Evolutionary conservation across 2,113 vertebrate genomes (phyloP).

Genomic region (Notothenia rossii): DNA sequence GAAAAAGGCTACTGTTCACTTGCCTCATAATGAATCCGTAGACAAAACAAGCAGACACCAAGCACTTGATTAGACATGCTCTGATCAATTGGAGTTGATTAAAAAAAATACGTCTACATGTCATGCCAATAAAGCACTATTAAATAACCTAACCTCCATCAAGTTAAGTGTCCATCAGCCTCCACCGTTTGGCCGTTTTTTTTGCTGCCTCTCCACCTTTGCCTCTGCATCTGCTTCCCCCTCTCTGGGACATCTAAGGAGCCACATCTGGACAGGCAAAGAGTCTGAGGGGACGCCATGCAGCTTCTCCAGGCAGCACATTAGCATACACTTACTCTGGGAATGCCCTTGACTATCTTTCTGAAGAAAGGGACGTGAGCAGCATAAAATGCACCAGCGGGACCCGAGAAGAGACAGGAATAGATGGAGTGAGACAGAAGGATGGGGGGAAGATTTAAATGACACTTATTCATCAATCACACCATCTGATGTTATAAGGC

Average conservation of each 20-base stretch:
- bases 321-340: slow-evolving; percentile 85
- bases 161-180: slow-evolving; percentile 7
- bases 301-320: slow-evolving; percentile 73
- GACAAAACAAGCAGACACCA: slow-evolving; percentile 17
- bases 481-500: too few relatives aligned
- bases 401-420: slow-evolving; percentile 9
- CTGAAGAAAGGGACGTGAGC: slow-evolving; percentile 78
- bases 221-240: slow-evolving; percentile 58
- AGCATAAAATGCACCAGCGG: slow-evolving; percentile 56
- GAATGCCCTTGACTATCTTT: slow-evolving; percentile 87
- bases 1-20: background rate
- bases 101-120: background rate
- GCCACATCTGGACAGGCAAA: slow-evolving; percentile 64
- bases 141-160: slow-evolving; percentile 11
- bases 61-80: too few relatives aligned
- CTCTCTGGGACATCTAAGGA: slow-evolving; percentile 51
- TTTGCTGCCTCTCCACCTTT: slow-evolving; percentile 8
- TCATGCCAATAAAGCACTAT: slow-evolving; percentile 20
- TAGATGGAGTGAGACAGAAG: slow-evolving; percentile 10
- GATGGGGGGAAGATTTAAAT: background rate
- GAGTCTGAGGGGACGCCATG: slow-evolving; percentile 58
- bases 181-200: too few relatives aligned
- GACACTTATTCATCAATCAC: slow-evolving; percentile 15
- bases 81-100: background rate
- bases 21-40: slow-evolving; percentile 10